Percentiles rank a stretch among this genome's conserved stretches.
Evolutionary conservation across 2,888 invertebrate genomes (phyloP).

Genomic region (Nycteola revayana): DNA sequence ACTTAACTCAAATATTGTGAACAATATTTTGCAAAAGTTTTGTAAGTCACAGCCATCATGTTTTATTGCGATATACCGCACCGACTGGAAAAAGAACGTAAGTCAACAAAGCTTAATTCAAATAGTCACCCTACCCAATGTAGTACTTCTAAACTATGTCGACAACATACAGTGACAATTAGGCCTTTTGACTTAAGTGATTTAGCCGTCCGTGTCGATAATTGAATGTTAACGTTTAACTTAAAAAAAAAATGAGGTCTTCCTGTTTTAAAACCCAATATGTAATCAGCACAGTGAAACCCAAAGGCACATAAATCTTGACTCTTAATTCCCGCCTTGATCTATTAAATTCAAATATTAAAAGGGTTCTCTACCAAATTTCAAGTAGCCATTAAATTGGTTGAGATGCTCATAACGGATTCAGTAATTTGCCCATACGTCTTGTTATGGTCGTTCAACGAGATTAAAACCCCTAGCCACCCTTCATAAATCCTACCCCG

Average conservation of each 20-base stretch:
- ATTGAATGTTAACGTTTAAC: too few relatives aligned
- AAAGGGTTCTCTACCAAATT: slow-evolving; percentile 58
- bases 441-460: slow-evolving; percentile 76
- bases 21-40: too few relatives aligned
- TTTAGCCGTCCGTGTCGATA: too few relatives aligned
- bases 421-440: slow-evolving; percentile 78
- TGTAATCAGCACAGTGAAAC: slow-evolving; percentile 26
- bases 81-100: too few relatives aligned
- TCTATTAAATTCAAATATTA: slow-evolving; percentile 63
- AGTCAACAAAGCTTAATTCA: too few relatives aligned
- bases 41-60: too few relatives aligned
- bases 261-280: slow-evolving; percentile 19
- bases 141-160: too few relatives aligned
- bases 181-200: too few relatives aligned
- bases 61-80: too few relatives aligned
- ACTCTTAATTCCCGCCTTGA: slow-evolving; percentile 45
- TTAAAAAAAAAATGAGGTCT: background rate
- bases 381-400: slow-evolving; percentile 69
- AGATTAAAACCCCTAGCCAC: slow-evolving; percentile 76
- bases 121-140: too few relatives aligned
- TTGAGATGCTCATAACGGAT: slow-evolving; percentile 67
- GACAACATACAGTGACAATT: too few relatives aligned
- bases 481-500: slow-evolving; percentile 75
- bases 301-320: slow-evolving; percentile 40
- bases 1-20: too few relatives aligned